A percentile compares a stretch with the other conserved stretches of the same genome.
Evolutionary conservation across 2,113 vertebrate genomes (phyloP).

Genomic region (Eublepharis macularius): DNA sequence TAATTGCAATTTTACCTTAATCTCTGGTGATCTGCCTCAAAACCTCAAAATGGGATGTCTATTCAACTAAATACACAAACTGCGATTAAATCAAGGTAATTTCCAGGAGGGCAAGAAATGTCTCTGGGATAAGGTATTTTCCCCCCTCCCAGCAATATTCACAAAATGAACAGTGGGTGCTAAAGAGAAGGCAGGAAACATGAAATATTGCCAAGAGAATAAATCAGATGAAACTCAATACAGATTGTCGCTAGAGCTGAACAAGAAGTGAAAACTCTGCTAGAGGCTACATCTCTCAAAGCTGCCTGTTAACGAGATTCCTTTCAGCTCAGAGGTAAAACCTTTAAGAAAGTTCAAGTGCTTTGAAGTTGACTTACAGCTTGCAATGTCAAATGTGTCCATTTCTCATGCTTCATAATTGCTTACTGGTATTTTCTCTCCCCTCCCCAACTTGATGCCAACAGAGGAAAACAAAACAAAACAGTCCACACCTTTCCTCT

Average conservation of each 20-base stretch:
- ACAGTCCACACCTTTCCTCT: neutral
- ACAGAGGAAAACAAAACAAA: neutral
- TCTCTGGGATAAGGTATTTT: slow-evolving; percentile 7
- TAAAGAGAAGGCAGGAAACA: slow-evolving; percentile 45
- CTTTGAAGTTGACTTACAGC: slow-evolving; percentile 59
- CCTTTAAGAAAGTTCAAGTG: slow-evolving; percentile 62
- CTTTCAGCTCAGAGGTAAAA: slow-evolving; percentile 70
- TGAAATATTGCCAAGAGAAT: slow-evolving; percentile 44
- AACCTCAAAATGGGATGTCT: neutral
- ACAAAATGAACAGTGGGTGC: slow-evolving; percentile 21
- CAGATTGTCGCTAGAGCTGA: slow-evolving; percentile 47
- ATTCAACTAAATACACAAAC: neutral
- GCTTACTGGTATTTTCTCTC: slow-evolving; percentile 1
- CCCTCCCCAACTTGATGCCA: slow-evolving; percentile 2
- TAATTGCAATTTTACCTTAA: neutral
- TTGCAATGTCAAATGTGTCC: slow-evolving; percentile 49
- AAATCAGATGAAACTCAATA: slow-evolving; percentile 63
- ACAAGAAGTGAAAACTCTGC: slow-evolving; percentile 47
- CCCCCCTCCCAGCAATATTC: neutral
- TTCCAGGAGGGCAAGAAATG: neutral
- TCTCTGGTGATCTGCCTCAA: neutral
- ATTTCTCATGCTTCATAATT: slow-evolving; percentile 31
- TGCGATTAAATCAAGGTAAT: neutral
- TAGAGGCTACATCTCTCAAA: slow-evolving; percentile 68
- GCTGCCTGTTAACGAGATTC: slow-evolving; percentile 62